phyloP scores from a whole-genome alignment of 2,888 invertebrate genomes.

The Sinhomidia bicolor region DNA sequence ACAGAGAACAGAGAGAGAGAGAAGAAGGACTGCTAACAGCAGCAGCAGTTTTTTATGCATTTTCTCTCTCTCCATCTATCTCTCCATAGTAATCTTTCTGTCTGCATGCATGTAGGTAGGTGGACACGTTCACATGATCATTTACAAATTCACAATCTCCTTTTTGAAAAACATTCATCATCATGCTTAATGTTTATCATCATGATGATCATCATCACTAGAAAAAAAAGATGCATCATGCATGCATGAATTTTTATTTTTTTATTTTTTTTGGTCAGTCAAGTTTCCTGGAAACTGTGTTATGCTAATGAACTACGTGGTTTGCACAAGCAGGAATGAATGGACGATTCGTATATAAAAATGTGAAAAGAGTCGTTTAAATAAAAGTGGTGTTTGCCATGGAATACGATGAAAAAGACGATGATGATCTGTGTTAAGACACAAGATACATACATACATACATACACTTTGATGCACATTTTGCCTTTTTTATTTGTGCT shows the following conservation, averaged over 20 bases:
- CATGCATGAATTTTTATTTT: not conserved
- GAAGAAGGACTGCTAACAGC: not conserved
- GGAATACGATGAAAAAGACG: not conserved
- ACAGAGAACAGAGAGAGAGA: not conserved
- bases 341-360: not conserved
- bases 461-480: constrained; percentile 26
- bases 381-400: not conserved
- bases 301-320: not conserved
- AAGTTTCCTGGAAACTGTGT: not conserved
- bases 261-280: too few relatives aligned
- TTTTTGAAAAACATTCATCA: constrained; percentile 29
- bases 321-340: not conserved
- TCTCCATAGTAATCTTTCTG: too few relatives aligned
- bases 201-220: not conserved
- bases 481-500: not conserved
- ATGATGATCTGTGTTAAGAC: not conserved
- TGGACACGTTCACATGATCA: not conserved
- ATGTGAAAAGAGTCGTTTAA: not conserved
- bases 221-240: not conserved
- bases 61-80: too few relatives aligned
- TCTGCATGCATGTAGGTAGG: too few relatives aligned
- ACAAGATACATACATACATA: not conserved
- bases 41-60: too few relatives aligned
- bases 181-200: not conserved
- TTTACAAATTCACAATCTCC: not conserved